phyloP scores from a whole-genome alignment of 2,797 vertebrate genomes.

The Toxotes lorentzi region DNA sequence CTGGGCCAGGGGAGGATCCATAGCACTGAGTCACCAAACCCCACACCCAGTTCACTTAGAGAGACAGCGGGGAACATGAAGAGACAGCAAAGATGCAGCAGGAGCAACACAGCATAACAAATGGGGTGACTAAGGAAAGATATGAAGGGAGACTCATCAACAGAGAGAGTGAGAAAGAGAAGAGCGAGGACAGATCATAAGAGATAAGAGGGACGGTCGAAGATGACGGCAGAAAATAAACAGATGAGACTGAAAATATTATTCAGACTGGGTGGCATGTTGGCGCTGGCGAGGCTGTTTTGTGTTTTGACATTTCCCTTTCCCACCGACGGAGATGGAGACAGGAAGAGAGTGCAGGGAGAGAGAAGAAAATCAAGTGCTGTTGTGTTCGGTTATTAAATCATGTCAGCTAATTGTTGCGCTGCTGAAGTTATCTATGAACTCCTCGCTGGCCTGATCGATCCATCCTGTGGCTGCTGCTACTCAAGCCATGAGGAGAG shows the following conservation, averaged over 20 bases:
- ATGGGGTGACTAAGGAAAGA: slow-evolving; percentile 42
- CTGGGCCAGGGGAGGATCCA: slow-evolving; percentile 70
- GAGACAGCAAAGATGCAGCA: slow-evolving; percentile 35
- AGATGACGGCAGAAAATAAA: slow-evolving; percentile 6
- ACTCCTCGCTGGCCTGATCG: slow-evolving; percentile 40
- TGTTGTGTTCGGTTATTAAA: slow-evolving; percentile 58
- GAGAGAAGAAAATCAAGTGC: slow-evolving; percentile 21
- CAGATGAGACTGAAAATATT: background rate
- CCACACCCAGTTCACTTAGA: slow-evolving; percentile 67
- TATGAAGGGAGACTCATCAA: background rate
- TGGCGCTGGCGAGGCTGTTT: slow-evolving; percentile 8
- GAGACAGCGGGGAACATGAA: slow-evolving; percentile 50
- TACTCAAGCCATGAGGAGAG: slow-evolving; percentile 1
- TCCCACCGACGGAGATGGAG: slow-evolving; percentile 45
- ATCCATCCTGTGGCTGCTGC: slow-evolving; percentile 29
- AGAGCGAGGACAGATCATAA: background rate
- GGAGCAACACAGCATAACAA: slow-evolving; percentile 35
- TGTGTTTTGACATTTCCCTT: slow-evolving; percentile 65
- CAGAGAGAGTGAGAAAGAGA: background rate
- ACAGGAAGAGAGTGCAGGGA: slow-evolving; percentile 35
- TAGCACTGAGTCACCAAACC: slow-evolving; percentile 75
- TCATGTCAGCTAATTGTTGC: slow-evolving; percentile 62
- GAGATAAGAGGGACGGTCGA: background rate
- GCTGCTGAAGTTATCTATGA: slow-evolving; percentile 37
- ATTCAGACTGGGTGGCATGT: slow-evolving; percentile 22